A percentile compares a stretch with the other conserved stretches of the same genome.
Evolutionary conservation across 2,888 invertebrate species (phyloP).

Genomic region (Mythimna ferrago): DNA sequence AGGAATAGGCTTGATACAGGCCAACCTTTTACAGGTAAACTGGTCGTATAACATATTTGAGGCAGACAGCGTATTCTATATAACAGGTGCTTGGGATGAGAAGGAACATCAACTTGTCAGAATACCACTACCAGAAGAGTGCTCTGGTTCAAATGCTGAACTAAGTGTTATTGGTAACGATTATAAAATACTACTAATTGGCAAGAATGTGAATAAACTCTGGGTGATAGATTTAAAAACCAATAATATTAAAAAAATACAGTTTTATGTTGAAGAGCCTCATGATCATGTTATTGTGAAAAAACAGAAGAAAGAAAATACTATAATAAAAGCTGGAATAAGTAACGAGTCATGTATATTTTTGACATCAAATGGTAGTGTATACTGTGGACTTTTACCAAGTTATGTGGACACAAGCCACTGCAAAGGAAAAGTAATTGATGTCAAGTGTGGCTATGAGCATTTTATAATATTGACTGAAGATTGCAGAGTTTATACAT

Average conservation of each 20-base stretch:
- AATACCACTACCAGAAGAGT: slow-evolving; percentile 73
- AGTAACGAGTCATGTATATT: slow-evolving; percentile 74
- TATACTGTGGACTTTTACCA: slow-evolving; percentile 91
- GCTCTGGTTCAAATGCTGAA: slow-evolving; percentile 56
- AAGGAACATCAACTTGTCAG: slow-evolving; percentile 71
- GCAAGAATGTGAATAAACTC: slow-evolving; percentile 67
- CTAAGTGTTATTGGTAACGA: slow-evolving; percentile 79
- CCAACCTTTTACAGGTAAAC: slow-evolving; percentile 72
- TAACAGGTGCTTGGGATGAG: slow-evolving; percentile 79
- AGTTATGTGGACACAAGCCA: slow-evolving; percentile 90
- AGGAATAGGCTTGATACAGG: slow-evolving; percentile 48
- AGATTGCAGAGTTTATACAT: slow-evolving; percentile 94
- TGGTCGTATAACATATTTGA: slow-evolving; percentile 86
- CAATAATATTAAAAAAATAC: slow-evolving; percentile 68
- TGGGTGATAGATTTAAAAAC: slow-evolving; percentile 75
- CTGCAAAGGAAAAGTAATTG: slow-evolving; percentile 88
- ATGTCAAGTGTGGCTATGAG: slow-evolving; percentile 95
- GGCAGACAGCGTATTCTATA: slow-evolving; percentile 69
- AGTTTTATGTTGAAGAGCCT: slow-evolving; percentile 71
- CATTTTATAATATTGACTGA: slow-evolving; percentile 94
- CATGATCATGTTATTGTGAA: slow-evolving; percentile 63
- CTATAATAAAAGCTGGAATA: slow-evolving; percentile 72
- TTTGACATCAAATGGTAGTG: slow-evolving; percentile 76
- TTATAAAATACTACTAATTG: slow-evolving; percentile 73
- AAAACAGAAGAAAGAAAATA: slow-evolving; percentile 66